Evolutionary conservation across 1,140 invertebrate species (phyloP).

Genomic region (Reticulitermes speratus): DNA sequence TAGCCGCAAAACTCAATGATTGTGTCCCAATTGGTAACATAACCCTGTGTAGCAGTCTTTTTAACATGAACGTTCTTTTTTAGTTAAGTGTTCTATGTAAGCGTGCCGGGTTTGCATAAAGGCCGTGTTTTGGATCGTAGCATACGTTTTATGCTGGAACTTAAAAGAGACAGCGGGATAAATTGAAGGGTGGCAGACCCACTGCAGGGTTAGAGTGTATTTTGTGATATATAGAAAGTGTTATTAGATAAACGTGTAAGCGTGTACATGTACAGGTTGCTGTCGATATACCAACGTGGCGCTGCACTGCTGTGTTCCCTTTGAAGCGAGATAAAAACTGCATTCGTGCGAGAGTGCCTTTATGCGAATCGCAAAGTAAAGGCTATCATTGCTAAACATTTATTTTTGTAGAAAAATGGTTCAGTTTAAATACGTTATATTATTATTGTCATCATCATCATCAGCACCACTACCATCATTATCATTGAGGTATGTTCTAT

Average conservation of each 20-base stretch:
- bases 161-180: not conserved
- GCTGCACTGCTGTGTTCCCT: too few relatives aligned
- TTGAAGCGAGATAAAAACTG: too few relatives aligned
- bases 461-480: too few relatives aligned
- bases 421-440: too few relatives aligned
- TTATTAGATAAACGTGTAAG: not conserved
- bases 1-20: not conserved
- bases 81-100: not conserved
- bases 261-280: not conserved
- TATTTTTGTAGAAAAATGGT: too few relatives aligned
- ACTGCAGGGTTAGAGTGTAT: not conserved
- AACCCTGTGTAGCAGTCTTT: not conserved
- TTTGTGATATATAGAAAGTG: not conserved
- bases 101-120: not conserved
- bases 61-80: not conserved
- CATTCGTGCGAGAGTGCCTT: too few relatives aligned
- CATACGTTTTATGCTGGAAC: not conserved
- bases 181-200: not conserved
- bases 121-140: not conserved
- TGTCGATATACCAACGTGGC: too few relatives aligned
- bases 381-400: too few relatives aligned
- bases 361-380: too few relatives aligned
- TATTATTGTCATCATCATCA: too few relatives aligned
- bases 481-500: too few relatives aligned
- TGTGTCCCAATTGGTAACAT: not conserved